Percentiles rank a stretch among this genome's conserved stretches.
Conservation (phyloP, 2,113 vertebrate genomes). For the Rhagologus leucostigma region DNA sequence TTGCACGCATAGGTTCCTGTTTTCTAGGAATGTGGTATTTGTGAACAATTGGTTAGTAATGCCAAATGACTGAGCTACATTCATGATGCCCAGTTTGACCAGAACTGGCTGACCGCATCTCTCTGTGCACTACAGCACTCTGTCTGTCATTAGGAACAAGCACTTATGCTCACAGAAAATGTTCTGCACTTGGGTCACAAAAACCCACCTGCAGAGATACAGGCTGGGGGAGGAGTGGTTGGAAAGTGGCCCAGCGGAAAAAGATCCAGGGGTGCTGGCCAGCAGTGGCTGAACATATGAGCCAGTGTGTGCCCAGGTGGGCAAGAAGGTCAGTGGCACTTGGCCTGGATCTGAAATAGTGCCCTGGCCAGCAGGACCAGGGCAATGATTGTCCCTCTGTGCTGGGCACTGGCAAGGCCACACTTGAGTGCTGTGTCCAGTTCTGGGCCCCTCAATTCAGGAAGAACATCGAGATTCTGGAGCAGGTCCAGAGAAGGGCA, state of each 20-base stretch:
- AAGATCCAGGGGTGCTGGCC: background rate
- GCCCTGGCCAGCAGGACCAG: background rate
- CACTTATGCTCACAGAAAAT: background rate
- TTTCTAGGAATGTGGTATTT: background rate
- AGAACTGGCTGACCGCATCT: background rate
- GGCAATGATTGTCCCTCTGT: too few species aligned
- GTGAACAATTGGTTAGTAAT: background rate
- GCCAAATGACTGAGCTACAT: background rate
- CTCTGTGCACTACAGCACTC: background rate
- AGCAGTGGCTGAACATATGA: background rate
- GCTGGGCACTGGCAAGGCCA: background rate
- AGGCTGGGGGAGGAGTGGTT: background rate
- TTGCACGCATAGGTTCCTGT: background rate
- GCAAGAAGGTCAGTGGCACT: background rate
- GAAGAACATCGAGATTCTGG: background rate
- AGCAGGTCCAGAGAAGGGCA: background rate
- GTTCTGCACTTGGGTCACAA: background rate
- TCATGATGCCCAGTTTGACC: background rate
- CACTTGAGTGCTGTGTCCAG: accelerated
- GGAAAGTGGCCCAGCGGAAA: background rate
- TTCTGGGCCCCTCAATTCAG: background rate
- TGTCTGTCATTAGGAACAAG: background rate
- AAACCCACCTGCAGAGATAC: accelerated
- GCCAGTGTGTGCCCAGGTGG: background rate
- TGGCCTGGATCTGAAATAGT: too few species aligned